Conservation (phyloP, 92 coral and sea anemone genomes). For the Plumapathes pennacea region DNA sequence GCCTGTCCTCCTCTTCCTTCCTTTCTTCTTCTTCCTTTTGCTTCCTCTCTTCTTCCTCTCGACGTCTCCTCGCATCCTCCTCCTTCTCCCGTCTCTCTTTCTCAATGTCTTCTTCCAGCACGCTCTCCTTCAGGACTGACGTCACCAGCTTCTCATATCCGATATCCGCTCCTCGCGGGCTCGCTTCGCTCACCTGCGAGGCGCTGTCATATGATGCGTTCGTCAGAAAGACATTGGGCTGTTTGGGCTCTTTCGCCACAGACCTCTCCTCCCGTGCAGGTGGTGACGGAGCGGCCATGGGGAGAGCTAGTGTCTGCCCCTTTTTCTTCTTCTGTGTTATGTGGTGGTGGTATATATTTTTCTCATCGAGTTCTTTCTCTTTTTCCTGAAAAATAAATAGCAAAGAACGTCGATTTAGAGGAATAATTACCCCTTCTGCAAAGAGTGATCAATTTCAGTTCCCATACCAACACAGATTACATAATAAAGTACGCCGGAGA, state of each 20-base stretch:
- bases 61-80: constrained; percentile 46
- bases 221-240: constrained; percentile 63
- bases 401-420: background rate
- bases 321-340: constrained; percentile 69
- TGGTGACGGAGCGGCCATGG: constrained; percentile 32
- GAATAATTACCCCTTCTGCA: background rate
- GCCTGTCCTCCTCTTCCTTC: constrained; percentile 30
- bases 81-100: constrained; percentile 22
- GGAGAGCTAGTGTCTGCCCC: constrained; percentile 56
- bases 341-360: constrained; percentile 88
- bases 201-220: constrained; percentile 64
- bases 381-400: constrained; percentile 63
- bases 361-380: constrained; percentile 72
- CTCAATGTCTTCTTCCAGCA: constrained; percentile 14
- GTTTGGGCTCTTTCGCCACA: constrained; percentile 29
- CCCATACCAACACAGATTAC: no score
- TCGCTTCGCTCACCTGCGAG: constrained; percentile 45
- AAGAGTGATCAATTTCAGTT: no score
- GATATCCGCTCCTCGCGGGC: constrained; percentile 2
- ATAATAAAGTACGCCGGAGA: no score
- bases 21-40: constrained; percentile 34
- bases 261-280: constrained; percentile 21
- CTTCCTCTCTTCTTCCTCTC: constrained; percentile 40
- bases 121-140: constrained; percentile 15
- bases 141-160: background rate